Percentiles rank a stretch among this genome's conserved stretches.
phyloP scores from a whole-genome alignment of 2,888 invertebrate genomes.

The Trachelus troglodyta region DNA sequence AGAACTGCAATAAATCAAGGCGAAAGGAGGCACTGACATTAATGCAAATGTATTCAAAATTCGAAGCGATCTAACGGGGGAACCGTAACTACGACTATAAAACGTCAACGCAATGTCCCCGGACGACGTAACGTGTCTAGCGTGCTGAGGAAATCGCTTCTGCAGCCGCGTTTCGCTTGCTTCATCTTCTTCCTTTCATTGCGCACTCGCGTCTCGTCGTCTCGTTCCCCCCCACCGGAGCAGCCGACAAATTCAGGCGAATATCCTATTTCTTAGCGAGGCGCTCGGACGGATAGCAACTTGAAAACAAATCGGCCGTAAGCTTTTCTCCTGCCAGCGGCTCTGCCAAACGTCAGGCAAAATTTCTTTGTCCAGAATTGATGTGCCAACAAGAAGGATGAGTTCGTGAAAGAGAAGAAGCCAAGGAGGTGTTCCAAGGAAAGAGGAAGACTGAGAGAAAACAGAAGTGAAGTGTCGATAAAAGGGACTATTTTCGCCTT shows the following conservation, averaged over 20 bases:
- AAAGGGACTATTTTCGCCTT: not conserved
- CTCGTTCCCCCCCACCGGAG: not conserved
- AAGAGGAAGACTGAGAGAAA: not conserved
- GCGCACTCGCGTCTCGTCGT: slow-evolving; percentile 2
- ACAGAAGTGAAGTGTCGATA: not conserved
- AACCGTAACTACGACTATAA: slow-evolving; percentile 34
- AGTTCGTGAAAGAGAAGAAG: not conserved
- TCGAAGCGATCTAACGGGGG: slow-evolving; percentile 20
- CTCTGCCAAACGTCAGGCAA: not conserved
- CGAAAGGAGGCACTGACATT: slow-evolving; percentile 19
- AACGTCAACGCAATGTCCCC: slow-evolving; percentile 18
- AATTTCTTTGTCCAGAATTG: not conserved
- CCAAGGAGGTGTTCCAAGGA: slow-evolving; percentile 15
- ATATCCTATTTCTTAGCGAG: slow-evolving; percentile 22
- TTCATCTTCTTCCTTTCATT: not conserved
- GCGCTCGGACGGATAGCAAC: slow-evolving; percentile 22
- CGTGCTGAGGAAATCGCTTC: not conserved
- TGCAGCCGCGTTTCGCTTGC: not conserved
- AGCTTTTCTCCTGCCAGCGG: not conserved
- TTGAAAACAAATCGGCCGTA: slow-evolving; percentile 33
- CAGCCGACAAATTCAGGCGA: slow-evolving; percentile 26
- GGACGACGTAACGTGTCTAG: slow-evolving; percentile 7
- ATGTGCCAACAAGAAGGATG: not conserved
- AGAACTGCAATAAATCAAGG: too few relatives aligned
- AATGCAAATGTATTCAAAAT: slow-evolving; percentile 49